phyloP scores from a whole-genome alignment of 1,140 invertebrate genomes.

The Drosophila lacertosa region DNA sequence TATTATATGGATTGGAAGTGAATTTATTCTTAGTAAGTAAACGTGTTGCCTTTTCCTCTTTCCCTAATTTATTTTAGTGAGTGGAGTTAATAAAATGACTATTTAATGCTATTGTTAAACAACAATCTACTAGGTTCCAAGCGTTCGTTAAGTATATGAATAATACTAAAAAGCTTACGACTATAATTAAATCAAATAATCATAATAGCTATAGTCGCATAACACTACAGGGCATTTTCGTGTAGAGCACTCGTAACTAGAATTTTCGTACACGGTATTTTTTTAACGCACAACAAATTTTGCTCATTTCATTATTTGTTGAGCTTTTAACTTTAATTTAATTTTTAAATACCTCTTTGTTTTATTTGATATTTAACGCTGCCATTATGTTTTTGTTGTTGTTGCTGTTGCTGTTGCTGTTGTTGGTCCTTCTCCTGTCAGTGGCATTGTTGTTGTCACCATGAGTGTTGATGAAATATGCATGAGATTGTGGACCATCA shows the following conservation, averaged over 20 bases:
- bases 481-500: constrained; percentile 45
- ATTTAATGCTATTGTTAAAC: too few relatives aligned
- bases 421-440: background rate
- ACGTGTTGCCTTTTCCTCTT: too few relatives aligned
- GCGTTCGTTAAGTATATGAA: too few relatives aligned
- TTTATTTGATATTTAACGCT: constrained; percentile 66
- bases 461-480: constrained; percentile 71
- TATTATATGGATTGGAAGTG: too few relatives aligned
- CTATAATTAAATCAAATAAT: too few relatives aligned
- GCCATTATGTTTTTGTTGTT: constrained; percentile 46
- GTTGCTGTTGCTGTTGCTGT: constrained; percentile 34
- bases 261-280: background rate
- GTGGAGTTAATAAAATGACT: too few relatives aligned
- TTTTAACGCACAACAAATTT: constrained; percentile 55
- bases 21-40: too few relatives aligned
- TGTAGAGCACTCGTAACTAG: background rate
- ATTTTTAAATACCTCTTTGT: constrained; percentile 78
- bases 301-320: constrained; percentile 73
- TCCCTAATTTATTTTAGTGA: too few relatives aligned
- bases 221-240: background rate
- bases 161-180: too few relatives aligned
- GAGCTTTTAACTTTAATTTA: constrained; percentile 80
- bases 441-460: constrained; percentile 21
- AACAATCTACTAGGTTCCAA: too few relatives aligned
- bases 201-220: too few relatives aligned